phyloP scores from a whole-genome alignment of 2,113 vertebrate genomes.

The Rhinoderma darwinii region DNA sequence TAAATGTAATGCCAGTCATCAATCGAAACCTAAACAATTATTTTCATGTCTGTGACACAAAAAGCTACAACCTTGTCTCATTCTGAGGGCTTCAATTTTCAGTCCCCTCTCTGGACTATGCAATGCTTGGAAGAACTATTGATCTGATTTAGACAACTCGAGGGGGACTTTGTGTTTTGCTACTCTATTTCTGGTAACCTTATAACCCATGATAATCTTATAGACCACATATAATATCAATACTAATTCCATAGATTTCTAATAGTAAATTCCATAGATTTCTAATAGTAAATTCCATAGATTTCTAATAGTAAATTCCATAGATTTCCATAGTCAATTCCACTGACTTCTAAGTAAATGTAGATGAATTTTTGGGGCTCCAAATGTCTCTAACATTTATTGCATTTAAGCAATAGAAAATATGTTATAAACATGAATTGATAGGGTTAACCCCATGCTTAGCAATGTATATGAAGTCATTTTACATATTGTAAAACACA shows the following conservation, averaged over 20 bases:
- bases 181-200: conserved; percentile 71
- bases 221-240: background rate
- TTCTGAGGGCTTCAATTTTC: conserved; percentile 87
- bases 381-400: too few relatives aligned
- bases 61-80: conserved; percentile 88
- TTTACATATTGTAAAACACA: too few relatives aligned
- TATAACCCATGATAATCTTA: conserved; percentile 62
- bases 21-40: conserved; percentile 94
- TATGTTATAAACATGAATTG: too few relatives aligned
- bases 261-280: background rate
- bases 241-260: background rate
- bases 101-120: conserved; percentile 79
- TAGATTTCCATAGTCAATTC: background rate
- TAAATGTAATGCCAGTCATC: conserved; percentile 86
- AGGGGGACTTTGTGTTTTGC: conserved; percentile 77
- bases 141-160: conserved; percentile 85
- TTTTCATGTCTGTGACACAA: conserved; percentile 91
- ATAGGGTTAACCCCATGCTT: too few relatives aligned
- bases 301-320: background rate
- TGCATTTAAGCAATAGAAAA: too few relatives aligned
- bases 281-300: background rate
- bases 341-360: too few relatives aligned
- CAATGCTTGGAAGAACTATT: conserved; percentile 93
- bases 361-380: too few relatives aligned
- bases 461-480: too few relatives aligned